Base-by-base conservation (phyloP, 2,113 vertebrate genomes). In the Tychaedon coryphoeus region DNA sequence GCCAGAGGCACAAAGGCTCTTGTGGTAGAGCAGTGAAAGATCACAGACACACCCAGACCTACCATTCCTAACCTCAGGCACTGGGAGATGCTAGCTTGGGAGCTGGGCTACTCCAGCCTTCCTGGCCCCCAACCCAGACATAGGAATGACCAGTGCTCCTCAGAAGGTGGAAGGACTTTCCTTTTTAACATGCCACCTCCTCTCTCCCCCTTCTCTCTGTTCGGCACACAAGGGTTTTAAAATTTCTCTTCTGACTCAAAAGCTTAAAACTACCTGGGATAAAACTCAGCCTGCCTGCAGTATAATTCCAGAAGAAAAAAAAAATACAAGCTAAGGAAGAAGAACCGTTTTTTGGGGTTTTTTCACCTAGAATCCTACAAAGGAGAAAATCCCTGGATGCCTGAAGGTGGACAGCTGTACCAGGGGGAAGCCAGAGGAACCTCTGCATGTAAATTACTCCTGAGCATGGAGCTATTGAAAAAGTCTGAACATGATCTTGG, bases 161-260 rank as follows among this genome's bases (percentile, higher is more conserved):
- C 40, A 60, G 26, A 71, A 71, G 17, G 34, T n/a, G 7, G 25
- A 66, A 43, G 25, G 40, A 60, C 9, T 58, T 78, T 10, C 18
- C 12, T 53, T 48, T 45, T 33, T 61, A 72, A 73, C 5, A 14
- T 24, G 12, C 9, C 26, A 15, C 50, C 50, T 28, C 24, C 48
- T 48, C 45, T 47, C 47, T 14, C 1, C 16, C 11, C 16, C 34
- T 84, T 91, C 80, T 47, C 31, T 53, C 17, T 54, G 40, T 38
- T 76, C 9, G 9, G 18, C 0, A 0, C 24, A 38, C 29, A 17
- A 1, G 12, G 14, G 36, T 65, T 79, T 76, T 31, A 67, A 24
- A 71, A 64, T 31, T 89, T 14, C n/a, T 75, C 77, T 65, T 69
- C 58, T 50, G 23, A 45, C 4, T 66, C 29, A 70, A 42, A 77